phyloP scores from a whole-genome alignment of 2,888 invertebrate genomes.

The Alsophila aescularia region DNA sequence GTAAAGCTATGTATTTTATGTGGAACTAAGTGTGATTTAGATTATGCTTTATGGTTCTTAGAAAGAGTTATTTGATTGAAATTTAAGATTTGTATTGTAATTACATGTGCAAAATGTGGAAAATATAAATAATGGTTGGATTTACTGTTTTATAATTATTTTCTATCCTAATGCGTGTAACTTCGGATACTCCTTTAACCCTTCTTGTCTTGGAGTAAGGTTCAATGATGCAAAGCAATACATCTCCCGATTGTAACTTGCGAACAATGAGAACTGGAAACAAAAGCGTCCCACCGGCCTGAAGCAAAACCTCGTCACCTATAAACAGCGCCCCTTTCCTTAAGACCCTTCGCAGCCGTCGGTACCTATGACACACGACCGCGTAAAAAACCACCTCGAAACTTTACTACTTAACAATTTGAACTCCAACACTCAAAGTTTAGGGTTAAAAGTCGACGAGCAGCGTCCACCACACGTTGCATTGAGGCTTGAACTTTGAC shows the following conservation, averaged over 20 bases:
- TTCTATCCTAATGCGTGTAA: too few species aligned
- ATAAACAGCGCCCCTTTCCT: constrained; percentile 59
- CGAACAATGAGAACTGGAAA: constrained; percentile 40
- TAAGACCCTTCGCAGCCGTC: constrained; percentile 47
- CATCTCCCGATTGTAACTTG: constrained; percentile 24
- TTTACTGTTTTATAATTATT: too few species aligned
- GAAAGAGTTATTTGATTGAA: too few species aligned
- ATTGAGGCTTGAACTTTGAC: constrained; percentile 71
- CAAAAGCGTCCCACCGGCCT: constrained; percentile 43
- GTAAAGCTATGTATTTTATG: too few species aligned
- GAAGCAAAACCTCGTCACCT: constrained; percentile 65
- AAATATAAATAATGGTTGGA: too few species aligned
- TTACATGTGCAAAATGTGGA: too few species aligned
- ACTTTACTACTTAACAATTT: constrained; percentile 40
- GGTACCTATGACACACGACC: constrained; percentile 60
- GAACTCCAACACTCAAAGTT: constrained; percentile 45
- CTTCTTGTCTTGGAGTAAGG: constrained; percentile 2
- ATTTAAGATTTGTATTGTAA: too few species aligned
- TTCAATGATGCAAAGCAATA: constrained; percentile 27
- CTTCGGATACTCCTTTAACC: too few species aligned
- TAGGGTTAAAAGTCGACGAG: constrained; percentile 43
- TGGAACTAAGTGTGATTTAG: too few species aligned
- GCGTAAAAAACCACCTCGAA: constrained; percentile 58
- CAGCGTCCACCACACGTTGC: constrained; percentile 42
- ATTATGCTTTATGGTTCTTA: too few species aligned